A percentile compares a stretch with the other conserved stretches of the same genome.
phyloP scores from a whole-genome alignment of 2,797 vertebrate genomes.

The Phoebastria nigripes region DNA sequence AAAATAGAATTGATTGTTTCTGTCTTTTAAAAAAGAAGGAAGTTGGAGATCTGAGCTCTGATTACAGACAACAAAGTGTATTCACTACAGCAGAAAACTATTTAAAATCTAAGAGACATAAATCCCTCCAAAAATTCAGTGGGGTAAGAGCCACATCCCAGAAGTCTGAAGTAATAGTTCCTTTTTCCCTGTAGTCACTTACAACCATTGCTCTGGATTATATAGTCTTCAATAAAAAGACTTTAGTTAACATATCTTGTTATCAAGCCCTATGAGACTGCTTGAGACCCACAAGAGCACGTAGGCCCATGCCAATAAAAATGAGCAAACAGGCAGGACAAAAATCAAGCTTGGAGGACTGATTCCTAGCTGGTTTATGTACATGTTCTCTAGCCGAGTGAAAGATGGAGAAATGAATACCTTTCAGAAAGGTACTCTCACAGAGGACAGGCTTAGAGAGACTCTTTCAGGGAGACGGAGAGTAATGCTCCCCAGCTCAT shows the following conservation, averaged over 20 bases:
- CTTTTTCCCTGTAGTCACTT: not conserved
- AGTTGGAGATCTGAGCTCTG: not conserved
- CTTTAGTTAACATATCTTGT: not conserved
- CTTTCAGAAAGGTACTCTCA: not conserved
- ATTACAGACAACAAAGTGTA: not conserved
- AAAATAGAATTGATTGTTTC: not conserved
- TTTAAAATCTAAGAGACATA: not conserved
- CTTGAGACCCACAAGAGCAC: not conserved
- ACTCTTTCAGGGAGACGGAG: not conserved
- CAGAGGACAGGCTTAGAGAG: not conserved
- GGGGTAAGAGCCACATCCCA: not conserved
- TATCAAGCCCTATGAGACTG: not conserved
- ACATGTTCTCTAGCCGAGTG: not conserved
- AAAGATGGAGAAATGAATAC: not conserved
- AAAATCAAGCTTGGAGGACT: not conserved
- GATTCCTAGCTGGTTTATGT: not conserved
- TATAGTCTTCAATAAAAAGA: not conserved
- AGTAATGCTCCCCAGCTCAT: not conserved
- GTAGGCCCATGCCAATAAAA: not conserved
- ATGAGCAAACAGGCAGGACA: not conserved
- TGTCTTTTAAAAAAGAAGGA: not conserved
- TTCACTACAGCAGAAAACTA: not conserved
- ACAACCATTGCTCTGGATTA: not conserved
- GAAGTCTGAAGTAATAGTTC: not conserved
- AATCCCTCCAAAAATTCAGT: not conserved